These are phyloP conservation scores for Melieria crassipennis DNA, from an alignment of 2,888 invertebrate genomes.

Conservation along the genomic window DNA sequence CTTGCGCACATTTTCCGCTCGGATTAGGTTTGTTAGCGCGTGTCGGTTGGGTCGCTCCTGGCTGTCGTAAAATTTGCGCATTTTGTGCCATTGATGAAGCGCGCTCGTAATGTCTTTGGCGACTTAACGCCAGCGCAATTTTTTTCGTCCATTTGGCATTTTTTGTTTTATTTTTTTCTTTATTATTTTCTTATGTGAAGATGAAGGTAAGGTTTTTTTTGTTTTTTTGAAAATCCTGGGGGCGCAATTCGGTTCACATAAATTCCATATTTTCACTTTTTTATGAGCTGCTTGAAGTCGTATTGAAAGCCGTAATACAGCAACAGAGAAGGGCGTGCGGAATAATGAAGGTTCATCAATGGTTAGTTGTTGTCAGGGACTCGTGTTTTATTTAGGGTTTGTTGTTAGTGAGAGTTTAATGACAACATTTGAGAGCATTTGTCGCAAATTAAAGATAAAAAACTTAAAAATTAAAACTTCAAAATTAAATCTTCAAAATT, in stretches of 20 bases:
- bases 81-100: conserved; percentile 27
- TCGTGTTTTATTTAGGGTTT: too few species aligned
- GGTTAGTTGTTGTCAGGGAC: too few species aligned
- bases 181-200: conserved; percentile 4
- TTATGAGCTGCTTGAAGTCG: conserved; percentile 26
- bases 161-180: conserved; percentile 7
- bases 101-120: conserved; percentile 20
- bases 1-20: background rate
- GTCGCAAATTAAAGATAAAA: too few species aligned
- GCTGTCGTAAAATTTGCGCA: background rate
- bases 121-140: conserved; percentile 33
- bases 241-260: conserved; percentile 16
- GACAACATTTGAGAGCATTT: too few species aligned
- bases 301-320: conserved; percentile 23
- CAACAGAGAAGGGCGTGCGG: background rate
- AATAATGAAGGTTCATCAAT: conserved; percentile 6
- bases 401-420: too few species aligned
- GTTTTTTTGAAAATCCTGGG: conserved; percentile 6
- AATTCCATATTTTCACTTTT: conserved; percentile 24
- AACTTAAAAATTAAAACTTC: too few species aligned
- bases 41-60: background rate
- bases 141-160: conserved; percentile 11
- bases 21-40: conserved; percentile 27
- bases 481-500: too few species aligned
- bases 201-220: background rate